Conservation (phyloP, 2,797 vertebrate species). For the Pseudochirops corinnae region DNA sequence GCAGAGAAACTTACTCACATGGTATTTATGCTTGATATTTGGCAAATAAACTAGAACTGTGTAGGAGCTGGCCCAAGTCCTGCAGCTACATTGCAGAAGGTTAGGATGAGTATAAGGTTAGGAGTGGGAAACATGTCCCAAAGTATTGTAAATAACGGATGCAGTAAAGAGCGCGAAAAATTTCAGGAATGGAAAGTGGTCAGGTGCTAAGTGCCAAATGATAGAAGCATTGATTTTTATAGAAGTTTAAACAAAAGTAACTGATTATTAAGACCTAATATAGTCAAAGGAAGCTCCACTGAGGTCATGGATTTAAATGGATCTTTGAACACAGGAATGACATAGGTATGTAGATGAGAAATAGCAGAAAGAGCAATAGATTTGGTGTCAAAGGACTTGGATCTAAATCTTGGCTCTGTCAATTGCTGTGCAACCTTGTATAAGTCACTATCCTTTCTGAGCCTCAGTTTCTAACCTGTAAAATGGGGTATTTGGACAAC, state of each 20-base stretch:
- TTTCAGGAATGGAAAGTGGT: neutral
- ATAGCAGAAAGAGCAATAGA: neutral
- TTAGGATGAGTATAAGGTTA: neutral
- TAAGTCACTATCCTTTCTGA: neutral
- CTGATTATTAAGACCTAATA: neutral
- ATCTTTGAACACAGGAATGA: neutral
- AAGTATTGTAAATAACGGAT: conserved; percentile 39
- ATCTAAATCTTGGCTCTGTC: neutral
- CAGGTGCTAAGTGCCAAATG: neutral
- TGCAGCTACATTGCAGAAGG: neutral
- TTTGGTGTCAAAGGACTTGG: neutral
- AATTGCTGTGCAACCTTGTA: neutral
- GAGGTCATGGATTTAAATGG: neutral
- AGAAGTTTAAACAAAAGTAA: neutral
- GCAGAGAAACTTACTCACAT: conserved; percentile 49
- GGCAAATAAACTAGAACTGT: conserved; percentile 20
- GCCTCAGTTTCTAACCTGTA: neutral
- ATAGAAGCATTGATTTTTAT: neutral
- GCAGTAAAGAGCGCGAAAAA: neutral
- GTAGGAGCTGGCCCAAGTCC: neutral
- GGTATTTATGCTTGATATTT: conserved; percentile 59
- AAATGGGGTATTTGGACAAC: neutral
- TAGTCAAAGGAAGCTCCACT: neutral
- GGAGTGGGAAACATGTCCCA: conserved; percentile 25
- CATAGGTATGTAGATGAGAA: neutral